Conservation (phyloP, 2,888 invertebrate species). For the Metopia argyrocephala region DNA sequence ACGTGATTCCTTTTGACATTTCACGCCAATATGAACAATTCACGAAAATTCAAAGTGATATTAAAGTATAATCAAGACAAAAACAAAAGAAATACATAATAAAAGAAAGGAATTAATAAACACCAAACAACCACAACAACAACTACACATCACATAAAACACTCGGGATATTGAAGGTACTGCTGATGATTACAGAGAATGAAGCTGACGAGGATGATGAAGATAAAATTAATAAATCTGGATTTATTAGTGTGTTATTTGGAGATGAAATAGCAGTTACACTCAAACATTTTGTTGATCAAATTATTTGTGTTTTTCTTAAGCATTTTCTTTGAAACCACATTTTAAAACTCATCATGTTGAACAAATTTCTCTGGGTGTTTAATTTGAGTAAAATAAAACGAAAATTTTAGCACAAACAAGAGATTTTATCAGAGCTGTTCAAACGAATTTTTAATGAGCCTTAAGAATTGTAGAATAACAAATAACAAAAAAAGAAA, state of each 20-base stretch:
- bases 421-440: not conserved
- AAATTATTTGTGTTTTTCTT: not conserved
- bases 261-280: not conserved
- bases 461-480: no score
- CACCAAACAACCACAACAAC: slow-evolving; percentile 26
- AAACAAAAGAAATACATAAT: slow-evolving; percentile 49
- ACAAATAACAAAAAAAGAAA: no score
- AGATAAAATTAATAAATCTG: slow-evolving; percentile 56
- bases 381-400: not conserved
- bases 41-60: slow-evolving; percentile 65
- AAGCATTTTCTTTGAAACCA: not conserved
- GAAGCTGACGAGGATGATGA: slow-evolving; percentile 38
- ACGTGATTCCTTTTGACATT: slow-evolving; percentile 66
- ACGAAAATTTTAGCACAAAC: not conserved
- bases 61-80: slow-evolving; percentile 58
- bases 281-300: not conserved
- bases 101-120: no score
- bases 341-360: no score
- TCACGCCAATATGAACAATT: slow-evolving; percentile 66
- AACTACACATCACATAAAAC: not conserved
- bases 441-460: not conserved
- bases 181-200: not conserved
- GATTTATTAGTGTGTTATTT: slow-evolving; percentile 42
- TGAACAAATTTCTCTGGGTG: not conserved
- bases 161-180: not conserved